Evolutionary conservation across 2,888 invertebrate genomes (phyloP).

Genomic region (Aproaerema taeniolella): DNA sequence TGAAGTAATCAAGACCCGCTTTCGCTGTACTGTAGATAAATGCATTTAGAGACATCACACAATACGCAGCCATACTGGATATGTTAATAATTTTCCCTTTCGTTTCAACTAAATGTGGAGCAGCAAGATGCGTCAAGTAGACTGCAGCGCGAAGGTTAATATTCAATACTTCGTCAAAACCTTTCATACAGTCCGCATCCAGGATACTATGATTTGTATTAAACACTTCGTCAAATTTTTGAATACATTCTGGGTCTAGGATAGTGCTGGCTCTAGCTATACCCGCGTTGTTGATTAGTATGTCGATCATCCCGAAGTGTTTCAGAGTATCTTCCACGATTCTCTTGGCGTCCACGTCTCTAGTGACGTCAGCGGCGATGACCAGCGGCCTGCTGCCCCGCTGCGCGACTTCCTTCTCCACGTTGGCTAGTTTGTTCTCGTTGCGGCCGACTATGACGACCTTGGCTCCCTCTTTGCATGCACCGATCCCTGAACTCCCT

Average conservation of each 20-base stretch:
- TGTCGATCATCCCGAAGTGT: background rate
- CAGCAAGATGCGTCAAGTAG: conserved; percentile 19
- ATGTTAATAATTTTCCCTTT: conserved; percentile 26
- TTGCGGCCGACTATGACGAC: conserved; percentile 26
- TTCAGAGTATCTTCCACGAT: background rate
- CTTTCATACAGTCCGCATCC: conserved; percentile 12
- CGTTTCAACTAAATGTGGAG: conserved; percentile 20
- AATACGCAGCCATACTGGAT: conserved; percentile 18
- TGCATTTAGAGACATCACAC: conserved; percentile 27
- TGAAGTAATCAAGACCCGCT: conserved; percentile 25
- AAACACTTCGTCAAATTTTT: conserved; percentile 29
- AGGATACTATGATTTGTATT: conserved; percentile 23
- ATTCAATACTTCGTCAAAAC: conserved; percentile 22
- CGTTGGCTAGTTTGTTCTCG: conserved; percentile 21
- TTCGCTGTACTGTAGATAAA: conserved; percentile 44
- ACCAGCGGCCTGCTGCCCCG: background rate
- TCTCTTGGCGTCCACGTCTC: background rate
- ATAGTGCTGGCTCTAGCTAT: conserved; percentile 10
- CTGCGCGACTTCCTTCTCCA: conserved; percentile 7
- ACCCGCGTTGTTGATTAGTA: conserved; percentile 5
- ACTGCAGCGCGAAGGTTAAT: conserved; percentile 24
- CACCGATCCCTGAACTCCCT: conserved; percentile 81
- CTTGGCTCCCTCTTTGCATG: conserved; percentile 38
- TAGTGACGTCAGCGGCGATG: conserved; percentile 3
- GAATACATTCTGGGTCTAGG: conserved; percentile 17